Percentiles rank a stretch among this genome's conserved stretches.
Conservation (phyloP, 2,888 invertebrate genomes). For the Danaus chrysippus region DNA sequence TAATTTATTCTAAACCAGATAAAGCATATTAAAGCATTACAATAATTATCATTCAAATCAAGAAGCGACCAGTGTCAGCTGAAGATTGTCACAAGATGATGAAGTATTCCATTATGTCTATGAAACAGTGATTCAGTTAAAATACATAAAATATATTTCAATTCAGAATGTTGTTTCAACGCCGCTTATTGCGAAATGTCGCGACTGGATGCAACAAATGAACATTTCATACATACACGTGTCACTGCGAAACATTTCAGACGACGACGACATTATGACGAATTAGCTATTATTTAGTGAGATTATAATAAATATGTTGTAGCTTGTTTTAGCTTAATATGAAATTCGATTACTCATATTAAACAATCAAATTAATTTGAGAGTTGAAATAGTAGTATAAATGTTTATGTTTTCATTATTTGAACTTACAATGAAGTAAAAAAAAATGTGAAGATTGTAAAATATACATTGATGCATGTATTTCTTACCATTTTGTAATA, state of each 20-base stretch:
- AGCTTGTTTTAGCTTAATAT: no score
- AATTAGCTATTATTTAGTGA: not conserved
- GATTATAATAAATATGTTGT: not conserved
- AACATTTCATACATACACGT: conserved; percentile 2
- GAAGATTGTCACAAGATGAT: conserved; percentile 4
- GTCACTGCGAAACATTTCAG: not conserved
- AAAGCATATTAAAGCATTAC: not conserved
- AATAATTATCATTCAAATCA: not conserved
- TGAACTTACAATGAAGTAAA: no score
- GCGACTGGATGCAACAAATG: conserved; percentile 4
- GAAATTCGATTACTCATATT: no score
- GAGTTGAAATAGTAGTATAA: no score
- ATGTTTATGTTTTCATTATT: no score
- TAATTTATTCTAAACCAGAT: not conserved
- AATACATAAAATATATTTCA: not conserved
- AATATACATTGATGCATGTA: no score
- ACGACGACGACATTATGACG: not conserved
- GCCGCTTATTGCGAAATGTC: conserved; percentile 5
- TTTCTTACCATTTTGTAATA: no score
- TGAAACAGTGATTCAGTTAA: not conserved
- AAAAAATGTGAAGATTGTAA: no score
- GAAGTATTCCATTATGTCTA: not conserved
- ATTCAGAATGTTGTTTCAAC: conserved; percentile 6
- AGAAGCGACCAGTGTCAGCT: not conserved
- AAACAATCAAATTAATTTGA: no score